Base-by-base conservation (phyloP, 2,888 invertebrate genomes). In the Caenorhabditis doughertyi region DNA sequence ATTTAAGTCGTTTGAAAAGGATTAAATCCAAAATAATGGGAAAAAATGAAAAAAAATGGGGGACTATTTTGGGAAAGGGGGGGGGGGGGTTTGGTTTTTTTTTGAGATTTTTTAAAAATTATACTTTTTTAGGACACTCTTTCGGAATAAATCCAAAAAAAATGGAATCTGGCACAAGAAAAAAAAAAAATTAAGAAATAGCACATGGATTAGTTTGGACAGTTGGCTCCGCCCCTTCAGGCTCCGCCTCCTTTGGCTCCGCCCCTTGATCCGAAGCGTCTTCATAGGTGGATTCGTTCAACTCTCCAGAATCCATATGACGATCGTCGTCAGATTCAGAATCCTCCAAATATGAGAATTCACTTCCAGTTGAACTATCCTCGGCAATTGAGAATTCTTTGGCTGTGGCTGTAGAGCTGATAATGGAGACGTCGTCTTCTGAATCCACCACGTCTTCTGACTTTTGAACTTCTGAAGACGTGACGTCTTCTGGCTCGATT, bases 331-430 rank as follows among this genome's bases (percentile, higher is more conserved):
- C 35, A 13, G 7, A 18, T n/a, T 18, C 51, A n/a, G 42, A 47
- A 29, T 51, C 49, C 3, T 65, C 51, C 65, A 65, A 25, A 23
- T 51, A 65, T 4, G 65, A 65, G 13, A 51, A 35, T 4, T 65
- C 65, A 35, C 65, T 65, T n/a, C 49, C 51, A 4, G 39, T 4
- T 13, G 65, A 65, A 18, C 3, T 18, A 9, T 65, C 65, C 0
- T 65, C 9, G 4, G 35, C 35, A 39, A 58, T 58, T 11, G 58
- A 58, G 29, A 29, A 29, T 55, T 55, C 51, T 4, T 3, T 42
- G 23, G 58, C 58, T 11, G 58, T 60, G 9, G 58, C 18, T 8
- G 58, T 60, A 5, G 58, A 56, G 8, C 32, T 21, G 9, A 56
- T 18, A 7, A 56, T 56, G 3, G 29, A 29, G 18, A 56, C 16